These are phyloP conservation scores for Nasalis larvatus DNA, from an alignment of 2,113 vertebrate genomes.

Conservation along the genomic window DNA sequence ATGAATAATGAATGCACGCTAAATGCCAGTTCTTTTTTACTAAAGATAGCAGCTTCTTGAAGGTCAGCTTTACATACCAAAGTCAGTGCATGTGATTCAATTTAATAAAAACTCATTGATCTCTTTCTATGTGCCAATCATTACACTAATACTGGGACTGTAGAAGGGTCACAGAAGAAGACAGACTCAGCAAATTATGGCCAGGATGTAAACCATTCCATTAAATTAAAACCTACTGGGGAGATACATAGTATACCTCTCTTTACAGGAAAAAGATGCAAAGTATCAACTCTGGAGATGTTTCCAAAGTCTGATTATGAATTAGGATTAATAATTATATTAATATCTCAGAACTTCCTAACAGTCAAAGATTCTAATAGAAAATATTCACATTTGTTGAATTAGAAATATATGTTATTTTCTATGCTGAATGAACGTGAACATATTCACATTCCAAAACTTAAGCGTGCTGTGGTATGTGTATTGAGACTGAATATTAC, in stretches of 20 bases:
- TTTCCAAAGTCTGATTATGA: neutral
- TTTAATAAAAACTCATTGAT: neutral
- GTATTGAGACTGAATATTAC: neutral
- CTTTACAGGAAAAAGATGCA: neutral
- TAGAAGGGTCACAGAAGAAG: neutral
- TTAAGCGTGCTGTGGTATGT: neutral
- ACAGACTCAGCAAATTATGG: neutral
- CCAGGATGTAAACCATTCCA: neutral
- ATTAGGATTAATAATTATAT: neutral
- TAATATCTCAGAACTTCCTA: neutral
- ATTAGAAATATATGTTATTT: neutral
- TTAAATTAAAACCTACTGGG: neutral
- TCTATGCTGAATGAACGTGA: neutral
- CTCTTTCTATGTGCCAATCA: neutral
- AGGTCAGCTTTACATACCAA: neutral
- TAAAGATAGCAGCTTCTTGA: neutral
- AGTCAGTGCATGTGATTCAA: neutral
- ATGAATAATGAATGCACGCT: neutral
- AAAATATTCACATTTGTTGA: neutral
- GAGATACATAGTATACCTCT: neutral
- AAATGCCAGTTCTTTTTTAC: neutral
- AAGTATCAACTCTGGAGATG: neutral
- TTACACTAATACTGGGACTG: neutral
- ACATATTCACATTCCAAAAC: neutral
- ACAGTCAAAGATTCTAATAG: neutral